Conservation (phyloP, 1,140 invertebrate species). For the Papilio helenus region DNA sequence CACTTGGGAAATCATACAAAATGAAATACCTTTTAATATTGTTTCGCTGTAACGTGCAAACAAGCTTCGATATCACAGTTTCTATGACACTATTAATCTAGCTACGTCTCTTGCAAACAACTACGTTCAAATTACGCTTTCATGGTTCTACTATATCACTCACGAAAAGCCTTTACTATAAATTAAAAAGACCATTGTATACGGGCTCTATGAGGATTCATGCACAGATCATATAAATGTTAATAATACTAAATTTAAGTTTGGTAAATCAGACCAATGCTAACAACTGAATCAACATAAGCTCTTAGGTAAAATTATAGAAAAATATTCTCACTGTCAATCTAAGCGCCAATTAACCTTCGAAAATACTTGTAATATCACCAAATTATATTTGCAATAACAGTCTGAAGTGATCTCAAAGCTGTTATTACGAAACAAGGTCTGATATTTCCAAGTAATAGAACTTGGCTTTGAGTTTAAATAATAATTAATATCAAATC, state of each 20-base stretch:
- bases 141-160: slow-evolving; percentile 9
- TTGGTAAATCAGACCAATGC: neutral
- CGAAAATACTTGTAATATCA: neutral
- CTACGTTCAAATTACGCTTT: slow-evolving; percentile 11
- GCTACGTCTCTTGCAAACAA: slow-evolving; percentile 12
- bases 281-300: neutral
- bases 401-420: neutral
- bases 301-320: neutral
- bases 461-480: neutral
- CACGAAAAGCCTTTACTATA: neutral
- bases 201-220: neutral
- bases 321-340: neutral
- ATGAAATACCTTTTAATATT: neutral
- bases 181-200: neutral
- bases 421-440: neutral
- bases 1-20: neutral
- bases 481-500: neutral
- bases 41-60: neutral
- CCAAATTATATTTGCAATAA: slow-evolving; percentile 3
- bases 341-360: neutral
- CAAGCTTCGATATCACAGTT: neutral
- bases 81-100: slow-evolving; percentile 7
- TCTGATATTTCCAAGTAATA: neutral
- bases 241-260: neutral
- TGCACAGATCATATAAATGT: neutral